Percentiles rank a stretch among this genome's conserved stretches.
Conservation (phyloP, 2,113 vertebrate genomes). For the Chaetodon trifascialis region DNA sequence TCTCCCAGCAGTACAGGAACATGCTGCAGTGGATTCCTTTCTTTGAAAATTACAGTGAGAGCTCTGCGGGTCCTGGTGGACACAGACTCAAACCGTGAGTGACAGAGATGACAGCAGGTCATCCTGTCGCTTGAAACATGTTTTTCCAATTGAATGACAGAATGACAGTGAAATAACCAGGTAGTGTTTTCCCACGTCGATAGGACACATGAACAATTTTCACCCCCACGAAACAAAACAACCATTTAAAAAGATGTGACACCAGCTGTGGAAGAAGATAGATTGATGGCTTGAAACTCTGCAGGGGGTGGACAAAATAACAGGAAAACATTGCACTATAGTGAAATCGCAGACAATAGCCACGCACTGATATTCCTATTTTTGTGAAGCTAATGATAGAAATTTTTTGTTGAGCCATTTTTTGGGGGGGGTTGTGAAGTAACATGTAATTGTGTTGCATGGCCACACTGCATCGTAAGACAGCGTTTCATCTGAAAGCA, state of each 20-base stretch:
- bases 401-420: too few species aligned
- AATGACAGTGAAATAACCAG: conserved; percentile 46
- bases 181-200: conserved; percentile 37
- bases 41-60: background rate
- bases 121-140: conserved; percentile 28
- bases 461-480: too few species aligned
- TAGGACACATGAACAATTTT: conserved; percentile 39
- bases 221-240: conserved; percentile 13
- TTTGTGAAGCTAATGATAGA: background rate
- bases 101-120: conserved; percentile 61
- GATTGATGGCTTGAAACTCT: conserved; percentile 40
- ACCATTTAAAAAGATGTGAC: conserved; percentile 15
- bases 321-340: background rate
- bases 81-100: conserved; percentile 28
- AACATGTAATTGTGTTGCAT: background rate
- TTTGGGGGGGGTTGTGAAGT: too few species aligned
- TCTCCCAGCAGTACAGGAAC: background rate
- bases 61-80: conserved; percentile 26
- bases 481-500: background rate
- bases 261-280: background rate
- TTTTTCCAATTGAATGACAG: conserved; percentile 44
- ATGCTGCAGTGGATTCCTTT: background rate
- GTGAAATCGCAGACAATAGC: background rate
- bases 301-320: conserved; percentile 17
- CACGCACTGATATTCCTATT: background rate